phyloP scores from a whole-genome alignment of 2,113 vertebrate genomes.

The Neoarius graeffei region DNA sequence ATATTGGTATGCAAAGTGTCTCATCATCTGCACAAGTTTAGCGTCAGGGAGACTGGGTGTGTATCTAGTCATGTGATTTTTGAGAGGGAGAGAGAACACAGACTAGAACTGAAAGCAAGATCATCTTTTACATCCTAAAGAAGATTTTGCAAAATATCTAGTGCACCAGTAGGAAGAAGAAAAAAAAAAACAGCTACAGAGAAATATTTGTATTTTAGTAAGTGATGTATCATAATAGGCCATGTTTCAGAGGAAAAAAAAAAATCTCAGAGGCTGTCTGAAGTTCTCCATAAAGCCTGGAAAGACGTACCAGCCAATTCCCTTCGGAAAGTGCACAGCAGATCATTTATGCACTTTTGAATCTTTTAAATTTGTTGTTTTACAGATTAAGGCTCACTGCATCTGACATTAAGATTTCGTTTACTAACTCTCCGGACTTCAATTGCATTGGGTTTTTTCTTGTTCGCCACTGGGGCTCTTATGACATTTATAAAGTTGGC shows the following conservation, averaged over 20 bases:
- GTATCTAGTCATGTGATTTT: background rate
- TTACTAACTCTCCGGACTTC: background rate
- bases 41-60: background rate
- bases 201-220: background rate
- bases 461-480: background rate
- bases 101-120: background rate
- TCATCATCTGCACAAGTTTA: background rate
- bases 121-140: background rate
- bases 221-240: background rate
- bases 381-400: conserved; percentile 14
- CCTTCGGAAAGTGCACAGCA: background rate
- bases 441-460: background rate
- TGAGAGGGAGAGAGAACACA: background rate
- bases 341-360: background rate
- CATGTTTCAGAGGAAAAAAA: background rate
- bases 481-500: background rate
- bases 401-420: conserved; percentile 10
- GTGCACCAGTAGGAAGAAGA: background rate
- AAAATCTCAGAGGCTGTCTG: background rate
- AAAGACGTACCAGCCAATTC: background rate
- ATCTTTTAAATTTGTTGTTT: conserved; percentile 3
- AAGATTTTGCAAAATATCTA: background rate
- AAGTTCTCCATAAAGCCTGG: background rate
- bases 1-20: background rate
- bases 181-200: background rate